Evolutionary conservation across 2,888 invertebrate genomes (phyloP), one percentile per base, ranked within the genome.

Genomic region (Zhuqinia jingwanae): DNA sequence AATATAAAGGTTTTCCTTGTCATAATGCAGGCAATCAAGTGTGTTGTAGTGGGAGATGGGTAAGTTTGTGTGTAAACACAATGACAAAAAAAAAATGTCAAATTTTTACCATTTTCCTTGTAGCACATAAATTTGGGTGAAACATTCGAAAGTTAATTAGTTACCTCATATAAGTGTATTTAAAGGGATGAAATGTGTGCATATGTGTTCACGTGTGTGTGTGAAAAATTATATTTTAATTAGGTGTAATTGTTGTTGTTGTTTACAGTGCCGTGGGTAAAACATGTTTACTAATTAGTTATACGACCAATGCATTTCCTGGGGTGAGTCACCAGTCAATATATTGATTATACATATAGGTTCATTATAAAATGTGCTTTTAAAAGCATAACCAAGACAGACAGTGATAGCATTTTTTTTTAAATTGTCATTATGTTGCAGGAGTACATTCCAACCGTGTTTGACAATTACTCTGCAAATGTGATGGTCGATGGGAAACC

Each of bases 401-500:
- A n/a, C n/a, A n/a, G n/a, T n/a, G n/a, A n/a, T n/a, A n/a, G n/a
- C n/a, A n/a, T n/a, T n/a, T n/a, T 45, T 68, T 3, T 20, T 56
- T 58, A 73, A 50, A 22, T 68, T 47, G 27, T 20, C 22, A 22
- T 53, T 20, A n/a, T 27, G 42, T 6, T 58, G 70, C 36, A 89
- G 89, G 89, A 89, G 81, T 89, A 89, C 89, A 89, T 89, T 89
- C 89, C 89, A 81, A 89, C 89, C 25, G 88, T 89, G 17, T 89
- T 89, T 81, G 99, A 99, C 94, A 99, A 99, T 93, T 99, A 99
- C 93, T 99, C 99, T 1, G 99, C 99, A 88, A 99, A 99, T 94
- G 99, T 99, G 84, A 99, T 99, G 99, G 99, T 99, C 78, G 99
- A 99, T 93, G 98, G 99, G 0, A 98, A 98, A 93, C 99, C 99